These are phyloP conservation scores for Erpornis zantholeuca DNA, from an alignment of 2,113 vertebrate species.

Conservation along the genomic window DNA sequence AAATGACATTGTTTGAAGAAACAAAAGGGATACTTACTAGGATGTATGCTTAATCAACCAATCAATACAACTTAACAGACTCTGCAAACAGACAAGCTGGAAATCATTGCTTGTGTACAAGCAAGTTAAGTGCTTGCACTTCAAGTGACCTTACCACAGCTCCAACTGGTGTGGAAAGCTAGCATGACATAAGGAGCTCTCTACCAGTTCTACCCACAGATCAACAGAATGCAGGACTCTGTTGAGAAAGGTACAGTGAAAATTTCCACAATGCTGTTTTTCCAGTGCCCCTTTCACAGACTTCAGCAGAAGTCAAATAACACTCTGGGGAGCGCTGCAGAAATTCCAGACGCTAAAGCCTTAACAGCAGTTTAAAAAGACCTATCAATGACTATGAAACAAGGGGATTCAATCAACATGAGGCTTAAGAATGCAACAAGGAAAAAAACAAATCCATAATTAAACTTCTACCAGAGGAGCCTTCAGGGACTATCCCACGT, in stretches of 20 bases:
- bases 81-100: neutral
- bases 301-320: neutral
- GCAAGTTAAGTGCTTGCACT: neutral
- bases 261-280: neutral
- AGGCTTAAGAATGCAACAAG: neutral
- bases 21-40: neutral
- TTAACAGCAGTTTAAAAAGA: neutral
- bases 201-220: neutral
- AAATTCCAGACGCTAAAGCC: neutral
- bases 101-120: neutral
- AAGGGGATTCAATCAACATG: neutral
- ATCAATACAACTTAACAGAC: neutral
- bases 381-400: neutral
- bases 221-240: neutral
- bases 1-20: neutral
- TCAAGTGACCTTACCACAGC: neutral
- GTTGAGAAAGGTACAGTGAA: neutral
- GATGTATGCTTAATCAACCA: neutral
- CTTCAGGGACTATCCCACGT: neutral
- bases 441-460: neutral
- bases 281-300: neutral
- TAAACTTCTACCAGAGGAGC: neutral
- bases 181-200: neutral
- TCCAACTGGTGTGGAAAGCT: neutral
- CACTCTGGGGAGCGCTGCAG: neutral